These are phyloP conservation scores for Poecilia gillii DNA, from an alignment of 2,797 vertebrate species.

Conservation along the genomic window DNA sequence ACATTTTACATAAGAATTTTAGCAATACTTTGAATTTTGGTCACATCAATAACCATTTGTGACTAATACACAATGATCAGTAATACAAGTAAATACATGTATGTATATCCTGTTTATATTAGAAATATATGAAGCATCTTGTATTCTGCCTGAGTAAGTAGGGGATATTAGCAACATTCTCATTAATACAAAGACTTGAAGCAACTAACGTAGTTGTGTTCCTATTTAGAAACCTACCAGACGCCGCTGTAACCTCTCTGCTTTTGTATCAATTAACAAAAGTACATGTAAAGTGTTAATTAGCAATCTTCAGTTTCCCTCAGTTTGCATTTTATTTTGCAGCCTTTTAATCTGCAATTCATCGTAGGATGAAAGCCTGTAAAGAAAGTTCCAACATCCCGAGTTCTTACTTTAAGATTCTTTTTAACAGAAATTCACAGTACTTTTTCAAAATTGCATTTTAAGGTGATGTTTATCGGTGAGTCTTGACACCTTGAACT, in stretches of 20 bases:
- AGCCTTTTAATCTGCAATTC: neutral
- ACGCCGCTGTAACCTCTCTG: neutral
- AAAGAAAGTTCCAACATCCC: neutral
- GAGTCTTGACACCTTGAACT: conserved; percentile 13
- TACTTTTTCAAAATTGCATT: conserved; percentile 5
- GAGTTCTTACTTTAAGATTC: neutral
- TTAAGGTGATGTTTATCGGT: neutral
- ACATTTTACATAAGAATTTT: neutral
- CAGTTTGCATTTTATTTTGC: neutral
- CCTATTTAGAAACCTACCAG: conserved; percentile 20
- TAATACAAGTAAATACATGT: neutral
- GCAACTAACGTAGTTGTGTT: conserved; percentile 7
- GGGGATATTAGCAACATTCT: conserved; percentile 18
- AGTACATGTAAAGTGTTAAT: conserved; percentile 16
- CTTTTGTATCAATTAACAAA: conserved; percentile 15
- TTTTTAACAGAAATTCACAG: neutral
- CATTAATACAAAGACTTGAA: conserved; percentile 21
- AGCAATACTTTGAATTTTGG: neutral
- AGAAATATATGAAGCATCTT: neutral
- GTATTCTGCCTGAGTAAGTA: conserved; percentile 12
- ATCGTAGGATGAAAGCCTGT: neutral
- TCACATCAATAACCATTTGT: neutral
- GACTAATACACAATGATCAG: neutral
- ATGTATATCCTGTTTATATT: neutral
- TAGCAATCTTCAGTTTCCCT: conserved; percentile 1